These are phyloP conservation scores for Oxygymnocypris stewartii DNA, from an alignment of 2,113 vertebrate genomes.

Conservation along the genomic window DNA sequence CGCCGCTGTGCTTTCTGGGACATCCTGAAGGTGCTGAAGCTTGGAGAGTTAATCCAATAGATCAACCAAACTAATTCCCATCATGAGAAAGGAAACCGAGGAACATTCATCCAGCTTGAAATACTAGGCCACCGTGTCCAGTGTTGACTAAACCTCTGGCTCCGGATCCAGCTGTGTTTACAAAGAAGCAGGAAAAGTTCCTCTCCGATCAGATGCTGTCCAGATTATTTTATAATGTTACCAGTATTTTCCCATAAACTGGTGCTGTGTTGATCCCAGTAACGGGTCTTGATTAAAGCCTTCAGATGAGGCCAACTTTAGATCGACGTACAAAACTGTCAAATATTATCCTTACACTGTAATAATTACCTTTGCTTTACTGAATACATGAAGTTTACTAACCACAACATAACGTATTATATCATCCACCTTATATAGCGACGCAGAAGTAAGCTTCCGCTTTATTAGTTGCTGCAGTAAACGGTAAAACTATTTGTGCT, in stretches of 20 bases:
- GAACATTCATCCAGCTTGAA: conserved; percentile 61
- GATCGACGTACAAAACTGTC: background rate
- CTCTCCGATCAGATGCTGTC: conserved; percentile 11
- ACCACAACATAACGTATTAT: no score
- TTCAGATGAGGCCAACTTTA: background rate
- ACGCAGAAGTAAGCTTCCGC: no score
- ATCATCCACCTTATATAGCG: no score
- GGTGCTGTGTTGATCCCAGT: background rate
- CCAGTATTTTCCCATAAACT: background rate
- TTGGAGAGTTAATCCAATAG: conserved; percentile 10
- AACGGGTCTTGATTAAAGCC: background rate
- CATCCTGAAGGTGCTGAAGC: conserved; percentile 5
- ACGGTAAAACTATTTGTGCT: no score
- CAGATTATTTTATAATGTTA: background rate
- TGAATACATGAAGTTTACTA: no score
- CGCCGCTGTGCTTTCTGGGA: background rate
- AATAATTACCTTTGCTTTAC: no score
- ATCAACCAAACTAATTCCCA: conserved; percentile 61
- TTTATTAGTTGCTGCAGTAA: no score
- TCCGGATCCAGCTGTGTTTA: conserved; percentile 54
- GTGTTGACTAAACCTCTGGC: conserved; percentile 59
- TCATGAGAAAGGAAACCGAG: conserved; percentile 56
- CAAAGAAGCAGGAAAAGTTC: conserved; percentile 37
- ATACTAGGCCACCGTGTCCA: conserved; percentile 55
- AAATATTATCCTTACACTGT: background rate